Percentiles rank a stretch among this genome's conserved stretches.
These are phyloP conservation scores for Apteryx mantelli DNA, from an alignment of 2,113 vertebrate species.

Conservation along the genomic window DNA sequence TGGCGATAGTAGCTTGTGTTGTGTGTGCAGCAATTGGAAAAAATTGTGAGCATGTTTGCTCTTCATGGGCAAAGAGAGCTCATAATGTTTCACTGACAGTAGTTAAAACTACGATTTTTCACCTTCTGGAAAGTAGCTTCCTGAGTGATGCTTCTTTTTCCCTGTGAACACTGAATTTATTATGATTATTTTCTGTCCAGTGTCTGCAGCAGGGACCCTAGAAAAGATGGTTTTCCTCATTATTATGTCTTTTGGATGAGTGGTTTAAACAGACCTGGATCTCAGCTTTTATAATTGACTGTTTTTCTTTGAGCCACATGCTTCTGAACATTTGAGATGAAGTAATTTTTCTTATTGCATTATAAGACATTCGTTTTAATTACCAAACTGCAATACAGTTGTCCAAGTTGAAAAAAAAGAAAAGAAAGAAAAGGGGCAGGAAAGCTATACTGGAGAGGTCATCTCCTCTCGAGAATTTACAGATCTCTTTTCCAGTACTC, in stretches of 20 bases:
- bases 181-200: neutral
- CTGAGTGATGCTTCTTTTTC: neutral
- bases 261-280: neutral
- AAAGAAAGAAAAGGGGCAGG: neutral
- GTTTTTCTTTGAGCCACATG: rapidly evolving
- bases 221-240: neutral
- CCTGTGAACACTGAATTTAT: neutral
- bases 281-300: rapidly evolving
- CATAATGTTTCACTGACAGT: neutral
- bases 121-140: neutral
- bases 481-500: neutral
- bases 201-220: neutral
- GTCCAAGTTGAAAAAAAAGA: neutral
- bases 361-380: neutral
- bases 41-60: neutral
- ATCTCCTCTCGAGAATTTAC: neutral
- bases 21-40: neutral
- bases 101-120: neutral
- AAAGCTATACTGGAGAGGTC: neutral
- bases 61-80: neutral
- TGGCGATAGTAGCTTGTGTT: neutral
- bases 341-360: neutral
- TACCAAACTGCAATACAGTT: neutral
- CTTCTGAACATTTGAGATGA: neutral
- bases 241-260: neutral